These are phyloP conservation scores for Pachyuromys duprasi DNA, from an alignment of 2,797 vertebrate genomes.

Conservation along the genomic window DNA sequence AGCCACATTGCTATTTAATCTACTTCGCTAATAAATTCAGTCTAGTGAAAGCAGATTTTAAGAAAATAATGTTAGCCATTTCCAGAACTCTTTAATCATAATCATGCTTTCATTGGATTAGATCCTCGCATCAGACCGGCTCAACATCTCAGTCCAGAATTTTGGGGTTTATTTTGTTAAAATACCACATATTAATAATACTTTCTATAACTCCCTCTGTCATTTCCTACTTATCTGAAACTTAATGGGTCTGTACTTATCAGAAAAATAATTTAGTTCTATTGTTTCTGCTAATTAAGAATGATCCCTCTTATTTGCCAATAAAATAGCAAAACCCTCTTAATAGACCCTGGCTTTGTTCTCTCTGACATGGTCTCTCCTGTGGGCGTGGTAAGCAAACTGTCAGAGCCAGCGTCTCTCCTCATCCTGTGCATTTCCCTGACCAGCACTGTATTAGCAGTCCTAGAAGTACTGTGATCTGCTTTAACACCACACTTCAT, in stretches of 20 bases:
- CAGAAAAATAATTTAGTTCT: conserved; percentile 3
- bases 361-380: neutral
- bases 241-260: neutral
- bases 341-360: conserved; percentile 27
- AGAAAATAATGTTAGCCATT: conserved; percentile 35
- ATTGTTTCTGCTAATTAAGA: conserved; percentile 18
- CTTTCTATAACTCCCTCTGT: neutral
- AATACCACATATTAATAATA: conserved; percentile 51
- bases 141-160: neutral
- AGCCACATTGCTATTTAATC: conserved; percentile 34
- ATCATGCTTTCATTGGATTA: conserved; percentile 17
- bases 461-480: conserved; percentile 10
- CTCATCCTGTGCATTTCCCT: too few relatives aligned
- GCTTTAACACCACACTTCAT: neutral
- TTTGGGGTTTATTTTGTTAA: conserved; percentile 39
- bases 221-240: conserved; percentile 45
- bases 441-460: too few relatives aligned
- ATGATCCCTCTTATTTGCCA: conserved; percentile 13
- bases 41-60: neutral
- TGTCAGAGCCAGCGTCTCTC: conserved; percentile 21
- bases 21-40: conserved; percentile 55
- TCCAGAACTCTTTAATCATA: neutral
- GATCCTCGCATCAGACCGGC: conserved; percentile 10
- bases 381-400: neutral
- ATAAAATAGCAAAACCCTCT: neutral